Evolutionary conservation across 2,113 vertebrate species (phyloP), one percentile per base, ranked within the genome.

Genomic region (Ellobius talpinus): DNA sequence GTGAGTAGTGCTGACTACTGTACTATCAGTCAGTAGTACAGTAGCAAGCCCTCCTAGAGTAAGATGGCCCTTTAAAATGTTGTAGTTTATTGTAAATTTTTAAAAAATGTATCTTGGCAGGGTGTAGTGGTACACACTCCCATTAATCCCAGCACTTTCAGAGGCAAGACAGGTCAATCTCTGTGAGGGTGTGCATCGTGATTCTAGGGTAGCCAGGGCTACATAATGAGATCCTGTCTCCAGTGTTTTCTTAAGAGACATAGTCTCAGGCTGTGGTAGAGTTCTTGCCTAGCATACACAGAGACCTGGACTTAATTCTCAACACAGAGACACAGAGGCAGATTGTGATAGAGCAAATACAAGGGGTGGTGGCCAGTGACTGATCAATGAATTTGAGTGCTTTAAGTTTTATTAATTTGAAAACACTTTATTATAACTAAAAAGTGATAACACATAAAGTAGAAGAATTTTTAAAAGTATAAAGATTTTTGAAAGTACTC

Each of bases 381-480:
- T 72, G 26, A 31, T 45, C 17, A 50, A 26, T 19, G 85, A 39
- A 84, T 55, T 39, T 91, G 70, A 29, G 50, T 70, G 19, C 78
- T 70, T 81, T 42, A 10, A 17, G 58, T 36, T 87, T 88, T n/a
- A 85, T 73, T 73, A 85, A 73, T 55, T 61, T 82, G 72, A 91
- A 95, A 93, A 93, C 73, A 82, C 61, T 45, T 96, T 90, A 74
- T 42, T 79, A 1, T 89, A 86, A 94, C 39, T 82, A 58, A 85
- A 92, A 82, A 3, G n/a, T 65, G 58, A 85, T 85, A 58, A 58
- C 16, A 36, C 42, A 39, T 19, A 61, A 91, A 89, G 45, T 84
- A 23, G 65, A 89, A 94, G 7, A 47, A 23, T 92, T 93, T 26
- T 76, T 63, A 52, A 77, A 89, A 70, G 4, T 47, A 31, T 92